phyloP scores from a whole-genome alignment of 2,888 invertebrate genomes.

The Fragum whitleyi region DNA sequence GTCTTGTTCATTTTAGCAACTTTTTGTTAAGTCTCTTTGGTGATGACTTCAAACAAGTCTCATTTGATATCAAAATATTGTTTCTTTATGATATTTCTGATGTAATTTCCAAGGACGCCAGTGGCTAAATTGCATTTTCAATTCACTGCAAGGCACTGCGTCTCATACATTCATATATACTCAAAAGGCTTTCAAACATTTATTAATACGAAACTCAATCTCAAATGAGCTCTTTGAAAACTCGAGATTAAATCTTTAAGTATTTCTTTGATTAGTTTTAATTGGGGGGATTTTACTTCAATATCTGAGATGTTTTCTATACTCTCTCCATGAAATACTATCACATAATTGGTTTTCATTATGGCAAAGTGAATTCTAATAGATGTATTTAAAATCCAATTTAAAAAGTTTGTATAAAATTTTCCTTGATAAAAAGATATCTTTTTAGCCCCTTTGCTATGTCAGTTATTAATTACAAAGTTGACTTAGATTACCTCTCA shows the following conservation, averaged over 20 bases:
- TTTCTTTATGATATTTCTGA: background rate
- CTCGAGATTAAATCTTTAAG: constrained; percentile 16
- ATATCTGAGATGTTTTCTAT: constrained; percentile 20
- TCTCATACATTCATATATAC: constrained; percentile 20
- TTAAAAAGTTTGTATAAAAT: constrained; percentile 19
- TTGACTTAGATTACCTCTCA: too few relatives aligned
- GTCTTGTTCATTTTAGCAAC: too few relatives aligned
- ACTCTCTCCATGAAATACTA: constrained; percentile 33
- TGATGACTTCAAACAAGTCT: too few relatives aligned
- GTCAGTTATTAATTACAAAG: too few relatives aligned
- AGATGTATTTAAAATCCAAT: constrained; percentile 23
- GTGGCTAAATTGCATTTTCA: background rate
- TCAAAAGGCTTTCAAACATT: constrained; percentile 22
- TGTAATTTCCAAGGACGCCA: background rate
- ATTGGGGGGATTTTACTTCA: constrained; percentile 22
- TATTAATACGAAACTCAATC: constrained; percentile 23
- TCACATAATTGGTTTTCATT: constrained; percentile 37
- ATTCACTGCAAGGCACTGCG: constrained; percentile 1
- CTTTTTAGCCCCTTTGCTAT: background rate
- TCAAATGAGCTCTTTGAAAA: constrained; percentile 5
- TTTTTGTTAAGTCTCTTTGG: too few relatives aligned
- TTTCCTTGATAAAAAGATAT: constrained; percentile 11
- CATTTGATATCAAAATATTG: too few relatives aligned
- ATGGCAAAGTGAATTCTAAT: constrained; percentile 17
- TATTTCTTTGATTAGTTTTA: constrained; percentile 24